Base-by-base conservation (phyloP, 2,888 invertebrate genomes). In the Harmothoe impar region DNA sequence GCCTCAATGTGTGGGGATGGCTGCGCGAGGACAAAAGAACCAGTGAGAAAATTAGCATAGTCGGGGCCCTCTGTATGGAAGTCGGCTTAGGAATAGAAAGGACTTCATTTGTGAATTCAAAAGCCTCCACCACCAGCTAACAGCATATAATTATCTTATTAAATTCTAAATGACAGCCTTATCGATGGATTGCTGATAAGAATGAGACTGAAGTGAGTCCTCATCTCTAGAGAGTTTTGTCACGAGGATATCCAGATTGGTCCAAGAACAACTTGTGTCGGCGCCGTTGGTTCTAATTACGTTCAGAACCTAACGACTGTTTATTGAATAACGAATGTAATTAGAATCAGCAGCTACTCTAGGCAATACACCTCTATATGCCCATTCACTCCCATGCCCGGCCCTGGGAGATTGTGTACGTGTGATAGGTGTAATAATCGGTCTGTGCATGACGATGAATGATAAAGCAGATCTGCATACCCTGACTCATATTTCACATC, bases 141-240 rank as follows among this genome's bases (percentile, higher is more conserved):
- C 25, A 29, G 29, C 72, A 72, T 29, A 72, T 72, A 72, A 72
- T 72, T 72, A 72, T 72, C 72, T 29, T 23, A 72, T 72, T 72
- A 72, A 72, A 72, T 72, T 72, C 29, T 25, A 72, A 72, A 17
- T 72, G 29, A 72, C 72, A 62, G 62, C 62, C 20, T 20, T 62
- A 62, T 62, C 23, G 62, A 62, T 62, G 62, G 20, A n/a, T 20
- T 20, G 23, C 23, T n/a, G 62, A 62, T 62, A 62, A n/a, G 62
- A 62, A 62, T 62, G 62, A 62, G 62, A 20, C 20, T 62, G 20
- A 20, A 62, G 62, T 62, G n/a, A n/a, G 62, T 62, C 23, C 62
- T 62, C 62, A 62, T 20, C n/a, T n/a, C 20, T 62, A 15, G n/a
- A n/a, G 72, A 29, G 72, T 15, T 72, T 23, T 29, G 29, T 29